Conservation (phyloP, 1,140 invertebrate species). For the Drosophila miranda region DNA sequence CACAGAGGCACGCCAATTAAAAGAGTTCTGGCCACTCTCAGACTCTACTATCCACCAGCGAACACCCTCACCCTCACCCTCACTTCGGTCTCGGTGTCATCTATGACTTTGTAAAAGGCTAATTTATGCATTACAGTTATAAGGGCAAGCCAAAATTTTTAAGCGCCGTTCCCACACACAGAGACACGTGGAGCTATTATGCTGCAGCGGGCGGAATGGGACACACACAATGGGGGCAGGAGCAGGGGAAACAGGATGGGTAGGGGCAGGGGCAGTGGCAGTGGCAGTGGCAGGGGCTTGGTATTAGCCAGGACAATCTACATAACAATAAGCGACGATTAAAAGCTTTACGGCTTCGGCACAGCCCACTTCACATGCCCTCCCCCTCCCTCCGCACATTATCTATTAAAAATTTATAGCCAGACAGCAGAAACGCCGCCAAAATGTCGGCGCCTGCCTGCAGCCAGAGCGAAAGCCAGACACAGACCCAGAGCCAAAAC, state of each 20-base stretch:
- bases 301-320: slow-evolving; percentile 74
- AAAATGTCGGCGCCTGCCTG: slow-evolving; percentile 55
- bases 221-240: slow-evolving; percentile 15
- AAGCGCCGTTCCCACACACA: slow-evolving; percentile 11
- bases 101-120: slow-evolving; percentile 59
- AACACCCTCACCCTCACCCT: too few species aligned
- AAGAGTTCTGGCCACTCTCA: slow-evolving; percentile 36
- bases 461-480: slow-evolving; percentile 39
- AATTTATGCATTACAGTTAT: slow-evolving; percentile 77
- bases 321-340: slow-evolving; percentile 79
- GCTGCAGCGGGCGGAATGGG: slow-evolving; percentile 9
- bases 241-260: not conserved
- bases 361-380: slow-evolving; percentile 69
- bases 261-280: not conserved
- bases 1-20: slow-evolving; percentile 39
- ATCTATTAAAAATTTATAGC: slow-evolving; percentile 79
- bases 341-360: slow-evolving; percentile 71
- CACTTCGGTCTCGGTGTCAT: slow-evolving; percentile 20
- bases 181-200: slow-evolving; percentile 32
- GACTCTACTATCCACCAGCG: not conserved
- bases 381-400: slow-evolving; percentile 52
- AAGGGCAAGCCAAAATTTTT: slow-evolving; percentile 39
- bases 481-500: slow-evolving; percentile 8
- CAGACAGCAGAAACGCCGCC: slow-evolving; percentile 64
- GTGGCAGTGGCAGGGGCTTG: slow-evolving; percentile 1